A percentile compares a stretch with the other conserved stretches of the same genome.
These are phyloP conservation scores for Cynaeus angustus DNA, from an alignment of 2,888 invertebrate species.

Conservation along the genomic window DNA sequence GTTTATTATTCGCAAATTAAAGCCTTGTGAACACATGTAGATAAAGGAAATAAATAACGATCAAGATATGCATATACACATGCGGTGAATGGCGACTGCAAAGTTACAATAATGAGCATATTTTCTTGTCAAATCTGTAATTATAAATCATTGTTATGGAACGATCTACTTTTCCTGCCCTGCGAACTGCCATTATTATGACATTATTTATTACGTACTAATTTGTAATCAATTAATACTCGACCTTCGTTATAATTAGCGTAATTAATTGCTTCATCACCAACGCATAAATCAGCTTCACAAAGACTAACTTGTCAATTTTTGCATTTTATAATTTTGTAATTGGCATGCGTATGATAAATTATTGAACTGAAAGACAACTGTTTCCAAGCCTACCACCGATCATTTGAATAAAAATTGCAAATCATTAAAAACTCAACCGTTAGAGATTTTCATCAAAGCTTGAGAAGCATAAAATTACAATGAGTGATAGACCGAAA, in stretches of 20 bases:
- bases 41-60: constrained; percentile 5
- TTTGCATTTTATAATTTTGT: constrained; percentile 12
- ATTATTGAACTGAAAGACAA: constrained; percentile 22
- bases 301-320: background rate
- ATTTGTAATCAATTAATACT: constrained; percentile 36
- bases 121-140: constrained; percentile 33
- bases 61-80: constrained; percentile 15
- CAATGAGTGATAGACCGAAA: constrained; percentile 34
- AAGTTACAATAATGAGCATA: constrained; percentile 22
- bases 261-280: constrained; percentile 15
- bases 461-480: constrained; percentile 37
- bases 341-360: background rate
- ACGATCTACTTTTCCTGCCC: constrained; percentile 18
- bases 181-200: constrained; percentile 21
- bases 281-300: constrained; percentile 9
- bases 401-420: constrained; percentile 30
- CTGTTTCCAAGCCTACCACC: constrained; percentile 7
- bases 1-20: constrained; percentile 9
- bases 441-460: constrained; percentile 18
- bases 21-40: constrained; percentile 8
- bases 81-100: constrained; percentile 27
- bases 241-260: constrained; percentile 30
- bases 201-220: constrained; percentile 24
- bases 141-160: constrained; percentile 36
- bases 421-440: constrained; percentile 28